These are phyloP conservation scores for Ladona fulva DNA, from an alignment of 1,140 invertebrate genomes.

Conservation along the genomic window DNA sequence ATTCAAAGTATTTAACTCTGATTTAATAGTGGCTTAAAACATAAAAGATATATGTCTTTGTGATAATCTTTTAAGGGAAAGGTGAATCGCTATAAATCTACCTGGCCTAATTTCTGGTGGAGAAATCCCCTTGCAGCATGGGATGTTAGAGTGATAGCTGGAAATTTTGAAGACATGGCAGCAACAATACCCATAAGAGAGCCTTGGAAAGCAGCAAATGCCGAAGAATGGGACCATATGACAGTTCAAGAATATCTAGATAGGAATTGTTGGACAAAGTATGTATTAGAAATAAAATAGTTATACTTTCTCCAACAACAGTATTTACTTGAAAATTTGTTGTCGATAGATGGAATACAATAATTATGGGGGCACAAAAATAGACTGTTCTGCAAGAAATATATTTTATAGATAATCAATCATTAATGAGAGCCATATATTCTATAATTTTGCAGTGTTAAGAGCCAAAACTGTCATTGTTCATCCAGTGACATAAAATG, in stretches of 20 bases:
- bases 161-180: constrained; percentile 30
- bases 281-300: background rate
- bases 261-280: constrained; percentile 25
- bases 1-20: too few species aligned
- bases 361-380: too few species aligned
- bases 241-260: constrained; percentile 24
- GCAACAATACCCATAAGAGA: constrained; percentile 24
- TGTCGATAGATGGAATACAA: too few species aligned
- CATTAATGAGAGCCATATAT: too few species aligned
- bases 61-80: constrained; percentile 30
- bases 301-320: too few species aligned
- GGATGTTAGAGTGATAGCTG: constrained; percentile 29
- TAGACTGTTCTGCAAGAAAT: too few species aligned
- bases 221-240: constrained; percentile 25
- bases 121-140: constrained; percentile 31
- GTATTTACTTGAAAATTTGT: too few species aligned
- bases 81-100: constrained; percentile 23
- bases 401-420: too few species aligned
- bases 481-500: background rate
- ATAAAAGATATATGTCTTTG: too few species aligned
- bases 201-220: constrained; percentile 24
- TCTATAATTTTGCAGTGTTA: too few species aligned
- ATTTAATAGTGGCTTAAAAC: too few species aligned
- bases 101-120: constrained; percentile 24
- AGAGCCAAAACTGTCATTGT: too few species aligned